Conservation (phyloP, 2,113 vertebrate species). For the Aphyosemion australe region DNA sequence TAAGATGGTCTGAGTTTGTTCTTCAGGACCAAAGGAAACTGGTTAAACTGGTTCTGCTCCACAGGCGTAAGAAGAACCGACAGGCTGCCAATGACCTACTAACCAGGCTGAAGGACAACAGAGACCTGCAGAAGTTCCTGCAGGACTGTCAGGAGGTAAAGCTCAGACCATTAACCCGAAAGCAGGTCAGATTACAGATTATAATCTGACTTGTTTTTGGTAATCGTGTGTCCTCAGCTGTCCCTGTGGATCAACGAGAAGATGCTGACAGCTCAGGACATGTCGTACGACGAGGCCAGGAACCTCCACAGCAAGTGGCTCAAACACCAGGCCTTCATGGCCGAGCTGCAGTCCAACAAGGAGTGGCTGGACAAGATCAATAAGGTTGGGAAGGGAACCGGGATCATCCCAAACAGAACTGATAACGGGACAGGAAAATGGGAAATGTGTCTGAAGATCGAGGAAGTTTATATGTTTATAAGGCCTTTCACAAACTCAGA, state of each 20-base stretch:
- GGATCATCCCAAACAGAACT: too few species aligned
- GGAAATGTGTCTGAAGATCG: too few species aligned
- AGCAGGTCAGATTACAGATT: too few species aligned
- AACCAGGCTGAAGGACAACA: conserved; percentile 93
- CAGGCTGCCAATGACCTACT: conserved; percentile 92
- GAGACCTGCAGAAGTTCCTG: conserved; percentile 96
- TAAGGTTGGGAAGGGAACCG: conserved; percentile 81
- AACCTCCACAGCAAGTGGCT: conserved; percentile 98
- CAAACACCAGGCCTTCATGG: conserved; percentile 97
- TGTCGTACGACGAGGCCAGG: conserved; percentile 98
- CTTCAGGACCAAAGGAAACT: too few species aligned
- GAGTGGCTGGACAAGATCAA: conserved; percentile 99
- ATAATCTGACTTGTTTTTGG: too few species aligned
- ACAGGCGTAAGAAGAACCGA: conserved; percentile 94
- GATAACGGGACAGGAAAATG: background rate
- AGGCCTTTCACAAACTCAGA: too few species aligned
- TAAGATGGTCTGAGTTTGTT: too few species aligned
- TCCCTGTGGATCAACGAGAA: conserved; percentile 98
- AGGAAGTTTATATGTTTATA: too few species aligned
- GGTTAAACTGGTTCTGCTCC: background rate
- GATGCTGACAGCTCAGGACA: conserved; percentile 99
- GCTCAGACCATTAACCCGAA: too few species aligned
- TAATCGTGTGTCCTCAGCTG: conserved; percentile 79
- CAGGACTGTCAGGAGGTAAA: conserved; percentile 97
- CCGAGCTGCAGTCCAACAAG: conserved; percentile 97